Percentiles rank a stretch among this genome's conserved stretches.
Conservation (phyloP, 2,797 vertebrate genomes). For the Tapirus indicus region DNA sequence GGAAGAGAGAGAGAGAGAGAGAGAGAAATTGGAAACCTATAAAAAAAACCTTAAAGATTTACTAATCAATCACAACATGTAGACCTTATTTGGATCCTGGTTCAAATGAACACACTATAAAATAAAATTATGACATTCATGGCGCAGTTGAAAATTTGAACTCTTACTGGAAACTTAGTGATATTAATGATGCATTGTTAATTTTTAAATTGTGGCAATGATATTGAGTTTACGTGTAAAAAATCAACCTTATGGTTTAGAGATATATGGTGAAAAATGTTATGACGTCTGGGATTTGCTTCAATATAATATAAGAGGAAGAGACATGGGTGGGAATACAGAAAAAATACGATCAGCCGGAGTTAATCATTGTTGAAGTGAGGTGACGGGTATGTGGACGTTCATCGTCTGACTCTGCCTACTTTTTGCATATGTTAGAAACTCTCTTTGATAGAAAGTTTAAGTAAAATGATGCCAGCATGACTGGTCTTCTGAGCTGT, state of each 20-base stretch:
- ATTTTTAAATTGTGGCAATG: conserved; percentile 21
- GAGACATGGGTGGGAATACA: background rate
- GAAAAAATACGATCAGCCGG: background rate
- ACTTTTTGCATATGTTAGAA: background rate
- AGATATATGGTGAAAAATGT: background rate
- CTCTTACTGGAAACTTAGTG: background rate
- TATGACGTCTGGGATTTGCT: background rate
- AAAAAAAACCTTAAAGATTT: background rate
- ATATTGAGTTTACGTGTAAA: background rate
- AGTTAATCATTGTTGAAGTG: background rate
- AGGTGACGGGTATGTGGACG: background rate
- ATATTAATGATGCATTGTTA: background rate
- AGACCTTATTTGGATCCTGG: background rate
- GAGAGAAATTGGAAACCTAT: background rate
- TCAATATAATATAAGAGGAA: background rate
- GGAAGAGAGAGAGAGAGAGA: too few relatives aligned
- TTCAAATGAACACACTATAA: background rate
- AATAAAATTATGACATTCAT: background rate
- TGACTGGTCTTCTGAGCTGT: background rate
- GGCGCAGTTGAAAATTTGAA: conserved; percentile 28
- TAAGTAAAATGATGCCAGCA: background rate
- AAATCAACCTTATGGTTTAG: background rate
- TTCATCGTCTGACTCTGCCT: background rate
- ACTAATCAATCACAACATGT: background rate
- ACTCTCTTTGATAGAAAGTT: background rate